phyloP scores from a whole-genome alignment of 2,888 invertebrate species.

The Saturnia pavonia region DNA sequence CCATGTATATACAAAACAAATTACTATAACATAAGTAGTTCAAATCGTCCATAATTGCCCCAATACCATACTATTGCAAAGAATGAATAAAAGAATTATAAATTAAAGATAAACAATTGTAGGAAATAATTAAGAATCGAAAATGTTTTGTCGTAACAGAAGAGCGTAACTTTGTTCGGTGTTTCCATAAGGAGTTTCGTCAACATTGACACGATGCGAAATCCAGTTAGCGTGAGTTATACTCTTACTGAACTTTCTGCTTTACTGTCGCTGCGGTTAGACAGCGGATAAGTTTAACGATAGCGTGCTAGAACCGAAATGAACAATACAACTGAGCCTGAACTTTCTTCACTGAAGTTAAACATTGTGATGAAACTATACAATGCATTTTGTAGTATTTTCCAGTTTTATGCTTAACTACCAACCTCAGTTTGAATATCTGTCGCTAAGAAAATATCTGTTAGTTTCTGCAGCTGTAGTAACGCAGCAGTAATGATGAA shows the following conservation, averaged over 20 bases:
- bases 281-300: not conserved
- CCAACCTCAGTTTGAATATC: not conserved
- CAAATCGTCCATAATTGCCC: no score
- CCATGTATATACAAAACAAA: no score
- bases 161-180: conserved; percentile 19
- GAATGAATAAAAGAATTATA: not conserved
- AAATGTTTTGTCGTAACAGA: conserved; percentile 14
- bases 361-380: no score
- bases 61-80: not conserved
- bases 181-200: conserved; percentile 16
- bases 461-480: not conserved
- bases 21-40: no score
- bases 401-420: no score
- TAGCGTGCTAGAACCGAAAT: not conserved
- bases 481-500: not conserved
- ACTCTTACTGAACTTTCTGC: conserved; percentile 3
- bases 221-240: conserved; percentile 19
- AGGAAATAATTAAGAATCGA: conserved; percentile 2
- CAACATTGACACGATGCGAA: conserved; percentile 15
- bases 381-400: no score
- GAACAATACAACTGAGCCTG: not conserved
- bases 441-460: not conserved
- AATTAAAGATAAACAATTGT: not conserved
- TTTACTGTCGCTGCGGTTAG: not conserved
- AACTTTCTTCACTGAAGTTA: not conserved